Evolutionary conservation across 2,797 vertebrate species (phyloP).

Genomic region (Enteromius fasciolatus): DNA sequence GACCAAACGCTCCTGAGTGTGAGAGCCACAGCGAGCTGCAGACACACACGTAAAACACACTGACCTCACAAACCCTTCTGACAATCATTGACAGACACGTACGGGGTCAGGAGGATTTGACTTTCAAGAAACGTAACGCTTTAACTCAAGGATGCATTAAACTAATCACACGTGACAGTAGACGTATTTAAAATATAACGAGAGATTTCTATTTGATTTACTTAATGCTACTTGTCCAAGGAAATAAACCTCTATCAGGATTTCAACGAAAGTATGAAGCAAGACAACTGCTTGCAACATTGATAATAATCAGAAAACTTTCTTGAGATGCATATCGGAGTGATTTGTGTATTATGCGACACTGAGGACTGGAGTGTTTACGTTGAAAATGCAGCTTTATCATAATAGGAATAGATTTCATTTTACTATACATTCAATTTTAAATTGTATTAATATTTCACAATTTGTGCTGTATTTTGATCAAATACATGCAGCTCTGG

Average conservation of each 20-base stretch:
- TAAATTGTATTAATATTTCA: not conserved
- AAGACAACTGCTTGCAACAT: not conserved
- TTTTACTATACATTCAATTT: not conserved
- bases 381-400: not conserved
- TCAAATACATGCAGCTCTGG: not conserved
- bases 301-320: not conserved
- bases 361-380: not conserved
- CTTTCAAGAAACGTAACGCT: not conserved
- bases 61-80: not conserved
- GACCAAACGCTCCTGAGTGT: conserved; percentile 65
- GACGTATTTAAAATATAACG: not conserved
- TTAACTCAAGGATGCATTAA: not conserved
- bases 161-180: not conserved
- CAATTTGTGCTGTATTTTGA: not conserved
- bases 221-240: too few species aligned
- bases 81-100: not conserved
- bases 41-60: conserved; percentile 34
- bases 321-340: not conserved
- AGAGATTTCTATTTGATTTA: too few species aligned
- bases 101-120: not conserved
- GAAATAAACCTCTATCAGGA: too few species aligned
- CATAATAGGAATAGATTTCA: too few species aligned
- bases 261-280: not conserved
- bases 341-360: too few species aligned
- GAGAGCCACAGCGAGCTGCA: conserved; percentile 70